A percentile compares a stretch with the other conserved stretches of the same genome.
These are phyloP conservation scores for Antennarius striatus DNA, from an alignment of 2,113 vertebrate genomes.

Conservation along the genomic window DNA sequence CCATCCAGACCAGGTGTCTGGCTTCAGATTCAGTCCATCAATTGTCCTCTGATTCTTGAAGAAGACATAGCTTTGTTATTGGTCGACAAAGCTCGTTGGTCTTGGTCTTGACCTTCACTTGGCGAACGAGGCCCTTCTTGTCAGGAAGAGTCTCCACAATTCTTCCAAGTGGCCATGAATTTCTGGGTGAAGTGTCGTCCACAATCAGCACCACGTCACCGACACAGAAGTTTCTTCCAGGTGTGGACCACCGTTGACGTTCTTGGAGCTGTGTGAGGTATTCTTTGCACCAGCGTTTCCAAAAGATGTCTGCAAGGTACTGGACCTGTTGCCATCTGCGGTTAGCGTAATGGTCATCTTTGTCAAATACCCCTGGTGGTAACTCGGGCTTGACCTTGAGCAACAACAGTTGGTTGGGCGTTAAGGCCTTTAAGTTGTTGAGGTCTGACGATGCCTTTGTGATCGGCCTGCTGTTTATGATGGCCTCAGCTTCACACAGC, in stretches of 20 bases:
- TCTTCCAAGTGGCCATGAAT: constrained; percentile 30
- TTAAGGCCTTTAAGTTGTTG: constrained; percentile 1
- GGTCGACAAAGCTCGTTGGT: constrained; percentile 23
- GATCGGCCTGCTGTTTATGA: too few relatives aligned
- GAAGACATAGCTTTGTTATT: constrained; percentile 38
- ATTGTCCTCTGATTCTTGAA: constrained; percentile 28
- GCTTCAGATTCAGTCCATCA: constrained; percentile 5
- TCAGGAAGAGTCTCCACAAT: constrained; percentile 35
- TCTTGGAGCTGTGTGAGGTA: constrained; percentile 36
- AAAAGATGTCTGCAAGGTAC: too few relatives aligned
- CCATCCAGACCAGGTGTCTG: neutral
- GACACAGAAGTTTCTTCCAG: constrained; percentile 21
- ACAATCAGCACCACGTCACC: constrained; percentile 44
- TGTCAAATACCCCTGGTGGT: constrained; percentile 34
- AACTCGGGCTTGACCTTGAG: too few relatives aligned
- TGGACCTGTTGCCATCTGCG: too few relatives aligned
- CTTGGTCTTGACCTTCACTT: constrained; percentile 37
- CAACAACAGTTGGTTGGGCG: constrained; percentile 35
- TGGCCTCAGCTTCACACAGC: neutral
- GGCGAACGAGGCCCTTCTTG: neutral
- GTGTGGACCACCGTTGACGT: constrained; percentile 15
- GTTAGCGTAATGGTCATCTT: too few relatives aligned
- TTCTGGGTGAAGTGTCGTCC: constrained; percentile 37
- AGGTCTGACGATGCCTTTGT: too few relatives aligned
- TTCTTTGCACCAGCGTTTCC: constrained; percentile 15